A percentile compares a stretch with the other conserved stretches of the same genome.
Evolutionary conservation across 2,888 invertebrate genomes (phyloP).

Genomic region (Octonoba sinensis): DNA sequence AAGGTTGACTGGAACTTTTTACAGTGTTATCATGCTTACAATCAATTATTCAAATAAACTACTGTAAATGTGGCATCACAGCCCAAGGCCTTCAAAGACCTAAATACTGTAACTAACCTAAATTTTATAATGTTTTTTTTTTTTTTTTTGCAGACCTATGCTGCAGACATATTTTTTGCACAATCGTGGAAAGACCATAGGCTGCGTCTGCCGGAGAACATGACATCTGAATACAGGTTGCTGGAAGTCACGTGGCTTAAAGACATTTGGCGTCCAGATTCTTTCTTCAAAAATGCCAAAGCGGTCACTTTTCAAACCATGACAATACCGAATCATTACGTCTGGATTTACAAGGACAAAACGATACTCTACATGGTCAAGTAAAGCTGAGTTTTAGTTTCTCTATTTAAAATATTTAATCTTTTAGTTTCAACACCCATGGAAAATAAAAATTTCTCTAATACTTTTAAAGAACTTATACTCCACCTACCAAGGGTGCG

Average conservation of each 20-base stretch:
- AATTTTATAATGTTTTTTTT: too few species aligned
- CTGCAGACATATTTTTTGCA: constrained; percentile 92
- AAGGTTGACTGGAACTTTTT: too few species aligned
- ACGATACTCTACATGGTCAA: constrained; percentile 93
- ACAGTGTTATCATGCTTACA: too few species aligned
- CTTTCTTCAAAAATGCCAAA: constrained; percentile 73
- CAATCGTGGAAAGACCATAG: constrained; percentile 94
- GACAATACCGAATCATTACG: constrained; percentile 93
- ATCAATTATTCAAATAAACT: too few species aligned
- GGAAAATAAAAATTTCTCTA: too few species aligned
- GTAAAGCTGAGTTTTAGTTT: constrained; percentile 74
- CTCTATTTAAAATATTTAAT: not conserved
- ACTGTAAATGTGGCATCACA: too few species aligned
- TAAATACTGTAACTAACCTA: too few species aligned
- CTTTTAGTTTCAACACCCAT: too few species aligned
- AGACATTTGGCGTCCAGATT: constrained; percentile 65
- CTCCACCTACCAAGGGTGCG: too few species aligned
- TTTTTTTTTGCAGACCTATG: constrained; percentile 80
- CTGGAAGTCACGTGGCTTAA: constrained; percentile 67
- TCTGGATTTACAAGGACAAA: constrained; percentile 92
- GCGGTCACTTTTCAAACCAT: constrained; percentile 93
- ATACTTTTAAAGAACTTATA: too few species aligned
- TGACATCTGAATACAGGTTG: constrained; percentile 79
- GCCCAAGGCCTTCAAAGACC: too few species aligned
- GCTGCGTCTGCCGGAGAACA: constrained; percentile 87